These are phyloP conservation scores for Hemithea aestivaria DNA, from an alignment of 2,888 invertebrate species.

Conservation along the genomic window DNA sequence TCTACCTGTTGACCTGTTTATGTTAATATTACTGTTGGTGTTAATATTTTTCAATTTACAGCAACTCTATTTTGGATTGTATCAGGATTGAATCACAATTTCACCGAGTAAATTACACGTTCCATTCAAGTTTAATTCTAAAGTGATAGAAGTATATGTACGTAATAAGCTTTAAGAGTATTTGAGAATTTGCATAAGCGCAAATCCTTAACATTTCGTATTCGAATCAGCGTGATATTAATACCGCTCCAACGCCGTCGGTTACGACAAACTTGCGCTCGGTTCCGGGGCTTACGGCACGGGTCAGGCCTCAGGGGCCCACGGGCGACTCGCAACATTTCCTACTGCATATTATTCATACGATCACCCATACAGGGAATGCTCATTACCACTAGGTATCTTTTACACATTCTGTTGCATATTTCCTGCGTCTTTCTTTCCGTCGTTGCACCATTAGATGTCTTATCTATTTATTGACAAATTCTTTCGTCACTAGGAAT, in stretches of 20 bases:
- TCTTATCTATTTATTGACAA: constrained; percentile 4
- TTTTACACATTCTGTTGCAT: constrained; percentile 2
- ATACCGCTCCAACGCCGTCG: constrained; percentile 10
- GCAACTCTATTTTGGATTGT: too few species aligned
- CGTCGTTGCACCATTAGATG: neutral
- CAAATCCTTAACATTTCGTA: too few species aligned
- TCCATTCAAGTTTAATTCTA: too few species aligned
- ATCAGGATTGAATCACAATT: too few species aligned
- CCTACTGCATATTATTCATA: constrained; percentile 5
- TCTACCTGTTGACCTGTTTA: too few species aligned
- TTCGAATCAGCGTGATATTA: constrained; percentile 6
- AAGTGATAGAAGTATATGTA: too few species aligned
- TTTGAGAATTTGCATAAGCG: too few species aligned
- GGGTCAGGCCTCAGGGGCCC: constrained; percentile 18
- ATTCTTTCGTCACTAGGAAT: constrained; percentile 5
- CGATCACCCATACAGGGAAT: neutral
- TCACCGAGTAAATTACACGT: too few species aligned
- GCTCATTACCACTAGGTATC: neutral
- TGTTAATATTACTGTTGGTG: too few species aligned
- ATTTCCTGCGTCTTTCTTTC: constrained; percentile 7
- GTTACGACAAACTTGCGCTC: neutral
- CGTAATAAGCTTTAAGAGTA: too few species aligned
- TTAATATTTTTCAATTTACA: too few species aligned
- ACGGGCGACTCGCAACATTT: neutral
- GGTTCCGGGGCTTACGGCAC: constrained; percentile 11